Percentiles rank a stretch among this genome's conserved stretches.
Conservation (phyloP, 2,888 invertebrate species). For the Diabrotica balteata region DNA sequence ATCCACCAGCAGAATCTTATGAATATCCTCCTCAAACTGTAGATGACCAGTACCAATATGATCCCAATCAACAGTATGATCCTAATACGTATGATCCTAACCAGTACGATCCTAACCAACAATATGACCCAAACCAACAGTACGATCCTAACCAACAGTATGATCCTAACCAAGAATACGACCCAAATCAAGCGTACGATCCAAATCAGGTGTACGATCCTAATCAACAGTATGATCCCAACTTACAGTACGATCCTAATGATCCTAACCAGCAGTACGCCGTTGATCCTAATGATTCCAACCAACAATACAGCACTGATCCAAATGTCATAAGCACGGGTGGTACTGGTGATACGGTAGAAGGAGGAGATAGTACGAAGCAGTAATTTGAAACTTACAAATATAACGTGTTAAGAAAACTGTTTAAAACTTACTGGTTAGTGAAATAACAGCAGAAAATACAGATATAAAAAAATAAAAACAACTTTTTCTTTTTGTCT, state of each 20-base stretch:
- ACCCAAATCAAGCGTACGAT: conserved; percentile 36
- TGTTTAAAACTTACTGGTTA: too few species aligned
- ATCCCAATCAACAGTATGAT: conserved; percentile 37
- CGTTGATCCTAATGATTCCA: conserved; percentile 37
- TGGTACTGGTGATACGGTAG: background rate
- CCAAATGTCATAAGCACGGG: background rate
- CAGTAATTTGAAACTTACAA: too few species aligned
- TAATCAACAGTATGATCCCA: conserved; percentile 42
- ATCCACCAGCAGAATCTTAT: conserved; percentile 8
- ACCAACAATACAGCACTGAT: conserved; percentile 9
- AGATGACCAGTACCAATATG: conserved; percentile 31
- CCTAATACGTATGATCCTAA: conserved; percentile 45
- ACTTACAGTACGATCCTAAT: conserved; percentile 44
- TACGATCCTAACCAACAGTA: conserved; percentile 37
- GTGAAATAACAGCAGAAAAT: too few species aligned
- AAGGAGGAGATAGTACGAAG: background rate
- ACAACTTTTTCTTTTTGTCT: too few species aligned
- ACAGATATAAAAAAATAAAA: too few species aligned
- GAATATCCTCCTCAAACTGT: conserved; percentile 11
- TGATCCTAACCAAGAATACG: conserved; percentile 36
- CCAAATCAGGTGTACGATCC: conserved; percentile 39
- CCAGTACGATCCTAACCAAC: conserved; percentile 44
- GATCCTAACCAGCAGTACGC: conserved; percentile 50
- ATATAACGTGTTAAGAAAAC: too few species aligned
- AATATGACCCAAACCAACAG: conserved; percentile 39